These are phyloP conservation scores for Onychostoma macrolepis DNA, from an alignment of 2,113 vertebrate genomes.

Conservation along the genomic window DNA sequence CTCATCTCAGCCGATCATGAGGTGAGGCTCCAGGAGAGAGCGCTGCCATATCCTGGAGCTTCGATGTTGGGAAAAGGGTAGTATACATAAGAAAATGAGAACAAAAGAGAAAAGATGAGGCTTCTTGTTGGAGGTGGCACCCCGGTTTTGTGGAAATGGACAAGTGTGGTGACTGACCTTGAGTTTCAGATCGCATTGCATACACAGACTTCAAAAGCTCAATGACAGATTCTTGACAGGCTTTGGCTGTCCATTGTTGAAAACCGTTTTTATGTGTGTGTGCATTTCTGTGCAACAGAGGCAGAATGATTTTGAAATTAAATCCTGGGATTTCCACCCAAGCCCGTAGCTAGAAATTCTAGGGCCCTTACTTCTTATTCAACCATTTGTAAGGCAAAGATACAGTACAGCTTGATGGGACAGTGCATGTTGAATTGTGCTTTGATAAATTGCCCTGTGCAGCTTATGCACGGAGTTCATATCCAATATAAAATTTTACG, in stretches of 20 bases:
- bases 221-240: conserved; percentile 15
- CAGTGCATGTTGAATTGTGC: conserved; percentile 8
- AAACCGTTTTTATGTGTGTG: not conserved
- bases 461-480: not conserved
- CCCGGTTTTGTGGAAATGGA: not conserved
- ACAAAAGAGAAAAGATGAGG: conserved; percentile 16
- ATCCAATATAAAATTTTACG: not conserved
- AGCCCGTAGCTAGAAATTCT: not conserved
- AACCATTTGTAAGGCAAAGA: not conserved
- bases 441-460: not conserved
- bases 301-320: conserved; percentile 24
- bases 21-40: not conserved
- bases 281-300: not conserved
- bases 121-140: conserved; percentile 29
- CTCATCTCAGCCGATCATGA: not conserved
- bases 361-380: not conserved
- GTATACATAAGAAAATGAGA: conserved; percentile 14
- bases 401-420: conserved; percentile 13
- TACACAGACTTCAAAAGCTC: conserved; percentile 39
- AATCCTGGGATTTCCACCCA: conserved; percentile 21
- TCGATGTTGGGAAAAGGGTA: not conserved
- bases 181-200: conserved; percentile 39
- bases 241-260: conserved; percentile 28
- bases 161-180: conserved; percentile 24
- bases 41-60: not conserved